phyloP scores from a whole-genome alignment of 1,140 invertebrate genomes.

The Epicauta chinensis region DNA sequence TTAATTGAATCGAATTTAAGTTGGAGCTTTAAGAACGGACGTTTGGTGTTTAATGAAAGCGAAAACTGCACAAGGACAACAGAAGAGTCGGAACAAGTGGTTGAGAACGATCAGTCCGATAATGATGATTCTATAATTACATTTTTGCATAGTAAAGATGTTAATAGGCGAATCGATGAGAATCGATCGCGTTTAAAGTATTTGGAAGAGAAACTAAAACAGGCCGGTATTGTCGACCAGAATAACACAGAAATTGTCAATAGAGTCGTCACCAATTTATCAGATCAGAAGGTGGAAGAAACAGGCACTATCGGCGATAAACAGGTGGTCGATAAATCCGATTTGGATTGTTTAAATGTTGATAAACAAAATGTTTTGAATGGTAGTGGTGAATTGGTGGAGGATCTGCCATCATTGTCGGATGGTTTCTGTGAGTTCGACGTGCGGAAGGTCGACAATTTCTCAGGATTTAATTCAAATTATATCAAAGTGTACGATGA shows the following conservation, averaged over 20 bases:
- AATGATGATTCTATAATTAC: not conserved
- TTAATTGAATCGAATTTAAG: constrained; percentile 10
- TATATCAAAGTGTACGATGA: constrained; percentile 35
- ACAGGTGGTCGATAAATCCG: constrained; percentile 24
- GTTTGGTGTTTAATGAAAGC: constrained; percentile 31
- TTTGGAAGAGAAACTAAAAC: constrained; percentile 34
- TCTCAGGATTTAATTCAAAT: constrained; percentile 15
- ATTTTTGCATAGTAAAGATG: constrained; percentile 29
- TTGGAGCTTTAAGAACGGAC: constrained; percentile 35
- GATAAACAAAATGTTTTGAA: not conserved
- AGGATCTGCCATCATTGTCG: not conserved
- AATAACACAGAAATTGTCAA: constrained; percentile 5
- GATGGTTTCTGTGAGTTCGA: constrained; percentile 34
- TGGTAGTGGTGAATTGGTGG: not conserved
- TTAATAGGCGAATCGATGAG: constrained; percentile 31
- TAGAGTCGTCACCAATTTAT: not conserved
- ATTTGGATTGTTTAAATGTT: not conserved
- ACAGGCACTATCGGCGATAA: not conserved
- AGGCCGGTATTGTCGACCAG: constrained; percentile 32
- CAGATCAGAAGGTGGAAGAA: not conserved
- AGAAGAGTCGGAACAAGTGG: constrained; percentile 7
- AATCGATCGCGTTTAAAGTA: constrained; percentile 29
- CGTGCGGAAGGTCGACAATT: constrained; percentile 23
- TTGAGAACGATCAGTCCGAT: not conserved
- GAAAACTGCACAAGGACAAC: constrained; percentile 3